A percentile compares a stretch with the other conserved stretches of the same genome.
Evolutionary conservation across 2,113 vertebrate species (phyloP).

Genomic region (Salvelinus namaycush): DNA sequence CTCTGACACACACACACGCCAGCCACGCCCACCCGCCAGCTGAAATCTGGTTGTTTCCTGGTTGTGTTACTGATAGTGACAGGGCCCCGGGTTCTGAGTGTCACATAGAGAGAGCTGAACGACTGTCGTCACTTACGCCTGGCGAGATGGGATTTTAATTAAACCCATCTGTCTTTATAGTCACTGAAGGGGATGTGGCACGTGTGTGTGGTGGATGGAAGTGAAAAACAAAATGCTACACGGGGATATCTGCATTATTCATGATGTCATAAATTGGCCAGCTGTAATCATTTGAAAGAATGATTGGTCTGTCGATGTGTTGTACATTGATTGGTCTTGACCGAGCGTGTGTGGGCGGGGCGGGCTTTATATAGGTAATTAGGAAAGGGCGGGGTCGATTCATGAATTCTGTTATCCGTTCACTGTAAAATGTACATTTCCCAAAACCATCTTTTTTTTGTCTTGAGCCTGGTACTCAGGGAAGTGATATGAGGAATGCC

Average conservation of each 20-base stretch:
- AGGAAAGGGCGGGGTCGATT: conserved; percentile 33
- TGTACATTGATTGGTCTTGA: not conserved
- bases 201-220: not conserved
- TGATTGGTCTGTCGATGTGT: conserved; percentile 33
- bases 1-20: not conserved
- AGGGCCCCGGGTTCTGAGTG: not conserved
- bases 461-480: too few relatives aligned
- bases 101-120: not conserved
- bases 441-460: not conserved
- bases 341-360: not conserved
- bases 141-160: conserved; percentile 48
- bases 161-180: conserved; percentile 40
- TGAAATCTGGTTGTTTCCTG: not conserved
- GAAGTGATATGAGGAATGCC: conserved; percentile 38
- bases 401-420: conserved; percentile 48
- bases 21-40: too few relatives aligned
- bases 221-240: not conserved
- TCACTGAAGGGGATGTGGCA: too few relatives aligned
- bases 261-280: conserved; percentile 68
- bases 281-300: conserved; percentile 59
- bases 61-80: not conserved
- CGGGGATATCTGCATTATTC: conserved; percentile 60
- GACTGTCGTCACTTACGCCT: conserved; percentile 16
- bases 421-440: not conserved
- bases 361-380: not conserved